These are phyloP conservation scores for Leucophora obtusa DNA, from an alignment of 2,888 invertebrate species.

Conservation along the genomic window DNA sequence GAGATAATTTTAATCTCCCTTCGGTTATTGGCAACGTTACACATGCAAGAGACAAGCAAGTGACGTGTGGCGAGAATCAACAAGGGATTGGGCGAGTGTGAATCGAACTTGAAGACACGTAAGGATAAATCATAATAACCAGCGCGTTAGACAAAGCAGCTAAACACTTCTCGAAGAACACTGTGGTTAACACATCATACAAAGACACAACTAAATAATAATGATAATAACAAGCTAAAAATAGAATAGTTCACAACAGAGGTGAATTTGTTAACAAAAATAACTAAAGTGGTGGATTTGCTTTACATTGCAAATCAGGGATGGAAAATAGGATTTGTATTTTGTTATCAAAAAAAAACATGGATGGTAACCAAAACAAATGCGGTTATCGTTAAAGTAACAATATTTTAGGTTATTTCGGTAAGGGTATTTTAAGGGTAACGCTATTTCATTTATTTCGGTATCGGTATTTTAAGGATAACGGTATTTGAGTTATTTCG, in stretches of 20 bases:
- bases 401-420: no score
- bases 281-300: no score
- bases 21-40: constrained; percentile 53
- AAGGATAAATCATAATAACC: background rate
- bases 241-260: background rate
- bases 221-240: background rate
- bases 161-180: background rate
- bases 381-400: no score
- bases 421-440: no score
- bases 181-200: background rate
- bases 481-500: no score
- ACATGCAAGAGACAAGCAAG: constrained; percentile 54
- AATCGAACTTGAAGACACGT: background rate
- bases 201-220: background rate
- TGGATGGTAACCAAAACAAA: no score
- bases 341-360: no score
- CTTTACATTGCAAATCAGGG: no score
- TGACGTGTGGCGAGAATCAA: constrained; percentile 62
- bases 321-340: no score
- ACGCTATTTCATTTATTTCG: no score
- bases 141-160: constrained; percentile 13
- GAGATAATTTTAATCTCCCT: constrained; percentile 62
- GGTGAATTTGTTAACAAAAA: constrained; percentile 2
- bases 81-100: constrained; percentile 38
- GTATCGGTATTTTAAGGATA: no score